Evolutionary conservation across 2,888 invertebrate genomes (phyloP), one percentile per base, ranked within the genome.

Genomic region (Cataglyphis livida): DNA sequence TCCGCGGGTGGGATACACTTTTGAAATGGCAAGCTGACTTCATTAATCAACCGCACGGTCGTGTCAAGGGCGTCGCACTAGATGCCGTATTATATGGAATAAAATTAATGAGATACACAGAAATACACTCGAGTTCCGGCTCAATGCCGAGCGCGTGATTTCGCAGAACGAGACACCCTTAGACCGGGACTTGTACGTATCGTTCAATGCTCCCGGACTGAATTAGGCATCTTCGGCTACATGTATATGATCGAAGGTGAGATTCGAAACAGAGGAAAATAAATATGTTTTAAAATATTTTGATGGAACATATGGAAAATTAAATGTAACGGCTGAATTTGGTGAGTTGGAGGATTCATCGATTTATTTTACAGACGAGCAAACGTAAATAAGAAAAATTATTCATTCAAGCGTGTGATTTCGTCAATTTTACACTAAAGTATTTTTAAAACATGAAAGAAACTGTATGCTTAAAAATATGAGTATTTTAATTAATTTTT

Each of bases 91-190:
- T 94, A 94, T 94, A 94, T 94, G 91, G 93, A 94, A 93, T 93
- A 93, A 94, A 93, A 94, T 94, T 94, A 94, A 94, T 94, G 94
- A 94, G 94, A 94, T 94, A 94, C 94, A 94, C 91, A 92, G 94
- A 93, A 94, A 94, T 92, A 94, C 94, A 94, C 94, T 94, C 92
- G 93, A 93, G 93, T 93, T 93, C 93, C 92, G 92, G 93, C 89
- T 75, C 81, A 35, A 75, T 65, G 81, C 66, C 61, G 57, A 38
- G 54, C 62, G 88, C 90, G 59, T 87, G 87, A 87, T 15, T 62
- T 66, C 75, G 84, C 71, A 90, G 87, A 90, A 89, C 84, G 90
- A 84, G 48, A 85, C 89, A 73, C 91, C 81, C 87, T 83, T 88
- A 83, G 76, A 86, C 76, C 74, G 62, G 57, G 35, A n/a, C 62